These are phyloP conservation scores for Theretra japonica DNA, from an alignment of 2,888 invertebrate species.

Conservation along the genomic window DNA sequence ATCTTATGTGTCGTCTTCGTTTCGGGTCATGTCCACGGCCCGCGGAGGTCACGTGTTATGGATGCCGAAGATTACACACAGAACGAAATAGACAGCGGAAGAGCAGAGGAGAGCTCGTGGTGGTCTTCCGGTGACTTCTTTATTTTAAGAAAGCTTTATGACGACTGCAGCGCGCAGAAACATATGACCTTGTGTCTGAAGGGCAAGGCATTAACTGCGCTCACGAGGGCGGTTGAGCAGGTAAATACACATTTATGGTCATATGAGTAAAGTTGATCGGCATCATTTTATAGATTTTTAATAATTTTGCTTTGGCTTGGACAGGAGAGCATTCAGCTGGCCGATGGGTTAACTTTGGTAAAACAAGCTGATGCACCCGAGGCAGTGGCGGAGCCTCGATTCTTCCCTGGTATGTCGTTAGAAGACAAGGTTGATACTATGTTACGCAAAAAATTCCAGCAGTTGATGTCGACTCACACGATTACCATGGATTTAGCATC, in stretches of 20 bases:
- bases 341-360: slow-evolving; percentile 85
- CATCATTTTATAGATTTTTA: slow-evolving; percentile 52
- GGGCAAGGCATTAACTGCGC: slow-evolving; percentile 85
- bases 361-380: slow-evolving; percentile 84
- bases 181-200: slow-evolving; percentile 86
- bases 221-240: slow-evolving; percentile 86
- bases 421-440: slow-evolving; percentile 84
- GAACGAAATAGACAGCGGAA: slow-evolving; percentile 80
- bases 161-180: slow-evolving; percentile 86
- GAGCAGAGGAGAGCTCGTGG: slow-evolving; percentile 80
- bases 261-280: slow-evolving; percentile 42
- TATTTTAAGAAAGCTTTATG: slow-evolving; percentile 86
- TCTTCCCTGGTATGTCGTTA: slow-evolving; percentile 81
- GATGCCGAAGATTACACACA: slow-evolving; percentile 72
- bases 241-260: slow-evolving; percentile 61
- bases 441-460: slow-evolving; percentile 82
- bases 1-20: slow-evolving; percentile 74
- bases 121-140: slow-evolving; percentile 85
- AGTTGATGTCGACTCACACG: slow-evolving; percentile 87
- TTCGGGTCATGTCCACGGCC: slow-evolving; percentile 74
- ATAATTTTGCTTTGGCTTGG: slow-evolving; percentile 62
- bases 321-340: slow-evolving; percentile 85
- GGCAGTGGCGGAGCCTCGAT: slow-evolving; percentile 83
- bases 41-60: slow-evolving; percentile 77
- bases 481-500: slow-evolving; percentile 86